These are phyloP conservation scores for Brachionus paranguensis DNA, from an alignment of 1,140 invertebrate genomes.

Conservation along the genomic window DNA sequence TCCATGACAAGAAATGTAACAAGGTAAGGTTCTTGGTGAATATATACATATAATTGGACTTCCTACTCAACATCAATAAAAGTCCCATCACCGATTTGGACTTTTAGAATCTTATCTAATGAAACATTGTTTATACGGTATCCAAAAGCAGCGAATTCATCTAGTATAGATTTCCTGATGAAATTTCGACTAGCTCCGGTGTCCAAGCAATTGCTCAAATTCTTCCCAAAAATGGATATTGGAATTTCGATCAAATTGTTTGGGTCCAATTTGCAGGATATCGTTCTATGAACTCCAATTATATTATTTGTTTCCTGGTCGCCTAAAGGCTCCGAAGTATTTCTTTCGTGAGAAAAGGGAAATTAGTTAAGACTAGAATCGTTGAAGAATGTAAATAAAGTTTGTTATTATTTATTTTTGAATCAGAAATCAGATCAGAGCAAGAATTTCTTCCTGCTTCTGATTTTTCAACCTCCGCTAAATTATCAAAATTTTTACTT, in stretches of 20 bases:
- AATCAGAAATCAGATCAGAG: not conserved
- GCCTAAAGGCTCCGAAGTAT: not conserved
- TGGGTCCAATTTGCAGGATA: not conserved
- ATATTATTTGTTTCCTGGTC: not conserved
- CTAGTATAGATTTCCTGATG: not conserved
- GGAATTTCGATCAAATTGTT: not conserved
- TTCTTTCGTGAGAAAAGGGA: not conserved
- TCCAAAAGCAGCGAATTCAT: not conserved
- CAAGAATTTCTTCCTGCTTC: not conserved
- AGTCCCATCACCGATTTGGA: not conserved
- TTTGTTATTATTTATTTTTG: not conserved
- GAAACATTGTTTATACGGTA: not conserved
- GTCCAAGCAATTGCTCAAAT: not conserved
- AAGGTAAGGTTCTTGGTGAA: not conserved
- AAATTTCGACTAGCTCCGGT: not conserved
- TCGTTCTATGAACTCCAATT: not conserved
- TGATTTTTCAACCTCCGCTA: not conserved
- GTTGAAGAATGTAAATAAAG: not conserved
- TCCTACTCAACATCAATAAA: not conserved
- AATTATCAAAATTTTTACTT: not conserved
- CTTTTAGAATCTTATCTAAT: not conserved
- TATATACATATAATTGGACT: not conserved
- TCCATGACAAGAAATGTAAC: not conserved
- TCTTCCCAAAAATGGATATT: not conserved
- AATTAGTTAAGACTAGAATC: not conserved